Evolutionary conservation across 2,797 vertebrate genomes (phyloP).

Genomic region (Amblyraja radiata): DNA sequence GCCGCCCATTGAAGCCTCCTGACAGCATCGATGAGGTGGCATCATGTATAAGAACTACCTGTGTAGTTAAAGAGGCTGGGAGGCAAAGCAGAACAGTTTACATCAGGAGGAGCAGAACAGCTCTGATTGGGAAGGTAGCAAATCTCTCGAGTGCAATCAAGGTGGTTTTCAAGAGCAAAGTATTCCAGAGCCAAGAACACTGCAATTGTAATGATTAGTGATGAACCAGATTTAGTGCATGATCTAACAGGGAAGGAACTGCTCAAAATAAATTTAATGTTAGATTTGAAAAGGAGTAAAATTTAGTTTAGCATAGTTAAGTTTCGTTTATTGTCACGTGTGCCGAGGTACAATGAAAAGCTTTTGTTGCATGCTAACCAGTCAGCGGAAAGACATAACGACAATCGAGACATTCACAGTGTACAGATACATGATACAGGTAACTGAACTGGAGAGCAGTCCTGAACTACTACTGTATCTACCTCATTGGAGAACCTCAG

Average conservation of each 20-base stretch:
- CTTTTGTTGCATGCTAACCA: too few relatives aligned
- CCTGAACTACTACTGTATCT: too few relatives aligned
- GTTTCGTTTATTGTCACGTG: too few relatives aligned
- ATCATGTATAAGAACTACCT: background rate
- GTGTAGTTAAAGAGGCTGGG: background rate
- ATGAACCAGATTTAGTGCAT: background rate
- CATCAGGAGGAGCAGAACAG: too few relatives aligned
- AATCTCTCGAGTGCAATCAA: background rate
- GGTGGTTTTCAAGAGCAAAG: background rate
- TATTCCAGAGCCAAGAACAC: background rate
- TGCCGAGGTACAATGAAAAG: too few relatives aligned
- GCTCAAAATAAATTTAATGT: background rate
- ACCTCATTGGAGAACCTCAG: too few relatives aligned
- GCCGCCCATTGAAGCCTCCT: background rate
- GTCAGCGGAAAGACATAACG: too few relatives aligned
- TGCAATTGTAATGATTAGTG: background rate
- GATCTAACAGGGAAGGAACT: background rate
- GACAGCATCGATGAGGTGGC: background rate
- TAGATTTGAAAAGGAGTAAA: background rate
- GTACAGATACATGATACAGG: too few relatives aligned
- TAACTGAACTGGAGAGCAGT: too few relatives aligned
- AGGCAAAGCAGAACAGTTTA: background rate
- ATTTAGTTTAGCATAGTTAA: background rate
- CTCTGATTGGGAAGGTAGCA: background rate
- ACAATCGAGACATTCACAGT: too few relatives aligned